Evolutionary conservation across 1,140 invertebrate species (phyloP).

Genomic region (Idris sp.): DNA sequence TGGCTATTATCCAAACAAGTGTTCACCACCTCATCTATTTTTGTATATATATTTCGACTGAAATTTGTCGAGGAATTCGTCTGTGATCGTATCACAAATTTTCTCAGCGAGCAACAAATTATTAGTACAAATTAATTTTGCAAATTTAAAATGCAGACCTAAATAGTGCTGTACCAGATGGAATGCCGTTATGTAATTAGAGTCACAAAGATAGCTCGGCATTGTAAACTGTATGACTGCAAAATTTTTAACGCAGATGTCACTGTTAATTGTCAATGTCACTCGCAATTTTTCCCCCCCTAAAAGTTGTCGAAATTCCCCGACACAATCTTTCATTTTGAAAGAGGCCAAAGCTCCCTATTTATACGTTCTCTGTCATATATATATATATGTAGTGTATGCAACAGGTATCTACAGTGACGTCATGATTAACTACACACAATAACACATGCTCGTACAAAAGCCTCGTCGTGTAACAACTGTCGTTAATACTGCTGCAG

Average conservation of each 20-base stretch:
- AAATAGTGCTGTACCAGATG: conserved; percentile 24
- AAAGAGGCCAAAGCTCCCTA: conserved; percentile 43
- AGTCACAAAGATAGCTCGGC: conserved; percentile 26
- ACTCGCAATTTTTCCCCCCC: too few species aligned
- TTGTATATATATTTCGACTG: too few species aligned
- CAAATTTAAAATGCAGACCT: conserved; percentile 24
- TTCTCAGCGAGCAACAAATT: too few species aligned
- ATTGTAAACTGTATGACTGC: conserved; percentile 22
- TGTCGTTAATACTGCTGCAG: too few species aligned
- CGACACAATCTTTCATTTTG: conserved; percentile 45
- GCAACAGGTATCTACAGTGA: conserved; percentile 71
- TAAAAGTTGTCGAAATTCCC: too few species aligned
- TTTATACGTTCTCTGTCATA: conserved; percentile 40
- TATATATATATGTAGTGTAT: conserved; percentile 50
- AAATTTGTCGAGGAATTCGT: too few species aligned
- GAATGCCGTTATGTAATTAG: conserved; percentile 49
- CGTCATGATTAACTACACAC: conserved; percentile 62
- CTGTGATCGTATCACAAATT: too few species aligned
- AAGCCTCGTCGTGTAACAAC: conserved; percentile 6
- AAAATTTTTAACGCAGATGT: conserved; percentile 35
- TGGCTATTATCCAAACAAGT: too few species aligned
- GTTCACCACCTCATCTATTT: too few species aligned
- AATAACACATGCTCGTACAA: conserved; percentile 31
- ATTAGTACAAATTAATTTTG: too few species aligned
- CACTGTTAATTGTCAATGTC: conserved; percentile 20